phyloP scores from a whole-genome alignment of 2,797 vertebrate genomes.

The Syncerus caffer region DNA sequence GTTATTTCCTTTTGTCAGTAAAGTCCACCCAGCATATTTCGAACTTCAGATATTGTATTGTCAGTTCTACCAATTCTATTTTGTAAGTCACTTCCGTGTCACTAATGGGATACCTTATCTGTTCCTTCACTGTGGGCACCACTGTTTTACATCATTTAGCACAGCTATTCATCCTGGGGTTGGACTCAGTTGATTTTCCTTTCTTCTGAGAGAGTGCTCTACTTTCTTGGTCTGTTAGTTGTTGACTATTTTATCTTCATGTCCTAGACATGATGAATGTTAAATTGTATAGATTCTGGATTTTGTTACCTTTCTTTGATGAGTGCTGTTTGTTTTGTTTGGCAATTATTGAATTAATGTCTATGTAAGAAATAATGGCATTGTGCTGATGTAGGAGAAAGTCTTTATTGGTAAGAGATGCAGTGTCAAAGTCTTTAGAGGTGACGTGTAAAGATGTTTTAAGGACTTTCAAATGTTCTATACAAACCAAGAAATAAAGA shows the following conservation, averaged over 20 bases:
- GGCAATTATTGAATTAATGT: not conserved
- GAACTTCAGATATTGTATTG: not conserved
- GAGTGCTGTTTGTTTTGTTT: not conserved
- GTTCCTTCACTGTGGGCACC: not conserved
- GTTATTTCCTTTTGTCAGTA: not conserved
- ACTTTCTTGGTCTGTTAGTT: not conserved
- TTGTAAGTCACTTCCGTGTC: not conserved
- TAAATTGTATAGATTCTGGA: not conserved
- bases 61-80: not conserved
- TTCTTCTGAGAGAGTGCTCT: not conserved
- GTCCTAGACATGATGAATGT: not conserved
- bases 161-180: not conserved
- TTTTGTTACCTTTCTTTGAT: not conserved
- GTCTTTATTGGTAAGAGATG: not conserved
- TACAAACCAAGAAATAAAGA: not conserved
- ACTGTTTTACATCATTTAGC: not conserved
- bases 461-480: not conserved
- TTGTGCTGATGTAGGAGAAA: not conserved
- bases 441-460: not conserved
- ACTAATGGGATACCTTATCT: not conserved
- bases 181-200: not conserved
- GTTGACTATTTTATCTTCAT: not conserved
- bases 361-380: not conserved
- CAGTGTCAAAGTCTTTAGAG: not conserved
- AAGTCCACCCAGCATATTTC: not conserved